A percentile compares a stretch with the other conserved stretches of the same genome.
Conservation (phyloP, 2,888 invertebrate genomes). For the Norana najaformis region DNA sequence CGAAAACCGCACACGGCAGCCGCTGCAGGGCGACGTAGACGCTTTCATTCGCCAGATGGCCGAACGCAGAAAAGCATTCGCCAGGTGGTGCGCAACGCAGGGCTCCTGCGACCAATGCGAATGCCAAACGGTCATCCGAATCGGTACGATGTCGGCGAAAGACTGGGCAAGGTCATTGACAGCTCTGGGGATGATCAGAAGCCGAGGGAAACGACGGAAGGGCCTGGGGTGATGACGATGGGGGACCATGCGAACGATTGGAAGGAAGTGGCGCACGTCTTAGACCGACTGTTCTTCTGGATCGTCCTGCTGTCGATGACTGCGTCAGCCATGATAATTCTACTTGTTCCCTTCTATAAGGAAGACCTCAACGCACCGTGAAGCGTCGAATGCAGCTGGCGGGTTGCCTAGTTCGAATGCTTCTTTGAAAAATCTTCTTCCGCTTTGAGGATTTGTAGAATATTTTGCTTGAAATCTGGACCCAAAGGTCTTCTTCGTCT, state of each 20-base stretch:
- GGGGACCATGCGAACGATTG: conserved; percentile 37
- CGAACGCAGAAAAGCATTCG: not conserved
- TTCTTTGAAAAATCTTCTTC: not conserved
- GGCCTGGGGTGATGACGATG: not conserved
- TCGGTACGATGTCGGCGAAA: not conserved
- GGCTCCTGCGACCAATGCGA: not conserved
- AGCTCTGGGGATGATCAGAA: not conserved
- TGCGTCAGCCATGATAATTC: conserved; percentile 41
- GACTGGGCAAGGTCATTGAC: not conserved
- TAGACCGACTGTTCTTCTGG: conserved; percentile 45
- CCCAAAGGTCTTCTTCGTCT: no score
- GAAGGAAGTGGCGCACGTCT: conserved; percentile 45
- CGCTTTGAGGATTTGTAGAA: no score
- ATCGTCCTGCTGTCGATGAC: conserved; percentile 45
- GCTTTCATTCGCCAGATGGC: not conserved
- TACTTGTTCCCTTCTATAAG: conserved; percentile 43
- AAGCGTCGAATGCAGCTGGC: not conserved
- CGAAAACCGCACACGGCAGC: conserved; percentile 39
- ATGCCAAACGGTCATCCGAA: not conserved
- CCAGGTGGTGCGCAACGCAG: conserved; percentile 24
- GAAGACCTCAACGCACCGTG: conserved; percentile 25
- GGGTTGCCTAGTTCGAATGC: not conserved
- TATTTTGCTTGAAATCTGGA: not conserved
- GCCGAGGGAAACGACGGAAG: not conserved
- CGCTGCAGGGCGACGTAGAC: not conserved